phyloP scores from a whole-genome alignment of 2,888 invertebrate genomes.

The Thalpophila matura region DNA sequence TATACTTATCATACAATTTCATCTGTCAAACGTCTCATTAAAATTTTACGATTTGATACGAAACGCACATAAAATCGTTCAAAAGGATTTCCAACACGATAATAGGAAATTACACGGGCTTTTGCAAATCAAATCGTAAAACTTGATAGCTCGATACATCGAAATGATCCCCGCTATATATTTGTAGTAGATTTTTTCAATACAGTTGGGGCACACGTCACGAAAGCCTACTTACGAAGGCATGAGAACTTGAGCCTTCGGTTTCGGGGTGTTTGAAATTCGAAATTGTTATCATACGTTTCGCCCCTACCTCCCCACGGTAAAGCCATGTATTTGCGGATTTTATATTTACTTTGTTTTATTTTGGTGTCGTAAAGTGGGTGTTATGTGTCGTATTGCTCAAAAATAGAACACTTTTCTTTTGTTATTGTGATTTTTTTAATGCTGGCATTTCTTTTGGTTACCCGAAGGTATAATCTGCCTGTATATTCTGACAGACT shows the following conservation, averaged over 20 bases:
- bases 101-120: slow-evolving; percentile 48
- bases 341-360: slow-evolving; percentile 65
- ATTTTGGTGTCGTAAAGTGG: slow-evolving; percentile 57
- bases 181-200: slow-evolving; percentile 57
- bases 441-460: slow-evolving; percentile 6
- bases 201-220: slow-evolving; percentile 59
- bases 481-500: too few species aligned
- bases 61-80: slow-evolving; percentile 38
- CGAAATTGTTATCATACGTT: slow-evolving; percentile 73
- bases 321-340: slow-evolving; percentile 66
- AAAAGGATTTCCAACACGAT: slow-evolving; percentile 49
- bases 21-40: slow-evolving; percentile 42
- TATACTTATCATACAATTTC: slow-evolving; percentile 24
- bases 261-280: slow-evolving; percentile 70
- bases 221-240: slow-evolving; percentile 76
- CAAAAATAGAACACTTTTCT: slow-evolving; percentile 46
- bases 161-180: slow-evolving; percentile 34
- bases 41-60: slow-evolving; percentile 53
- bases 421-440: slow-evolving; percentile 46
- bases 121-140: slow-evolving; percentile 57
- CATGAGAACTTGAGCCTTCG: slow-evolving; percentile 77
- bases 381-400: slow-evolving; percentile 51
- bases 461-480: not conserved
- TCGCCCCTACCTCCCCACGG: slow-evolving; percentile 47
- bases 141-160: slow-evolving; percentile 50